Evolutionary conservation across 1,140 invertebrate genomes (phyloP).

Genomic region (Forficula auricularia): DNA sequence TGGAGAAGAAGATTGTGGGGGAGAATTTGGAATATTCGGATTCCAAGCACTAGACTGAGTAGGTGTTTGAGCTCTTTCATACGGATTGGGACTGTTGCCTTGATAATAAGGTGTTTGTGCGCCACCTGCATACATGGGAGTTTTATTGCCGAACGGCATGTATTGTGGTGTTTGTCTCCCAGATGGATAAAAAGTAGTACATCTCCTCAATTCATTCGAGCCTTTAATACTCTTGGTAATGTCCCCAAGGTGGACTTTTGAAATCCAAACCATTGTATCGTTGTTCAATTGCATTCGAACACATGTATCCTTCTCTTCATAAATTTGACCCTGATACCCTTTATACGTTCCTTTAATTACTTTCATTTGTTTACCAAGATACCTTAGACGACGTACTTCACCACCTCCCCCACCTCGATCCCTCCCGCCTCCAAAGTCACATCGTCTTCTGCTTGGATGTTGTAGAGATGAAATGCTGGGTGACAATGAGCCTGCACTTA

Average conservation of each 20-base stretch:
- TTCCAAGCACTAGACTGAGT: constrained; percentile 78
- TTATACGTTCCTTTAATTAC: constrained; percentile 95
- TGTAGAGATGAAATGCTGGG: constrained; percentile 71
- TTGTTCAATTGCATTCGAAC: constrained; percentile 91
- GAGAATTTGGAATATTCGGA: constrained; percentile 68
- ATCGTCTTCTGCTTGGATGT: constrained; percentile 29
- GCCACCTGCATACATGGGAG: constrained; percentile 65
- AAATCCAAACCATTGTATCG: constrained; percentile 86
- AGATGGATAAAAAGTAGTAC: constrained; percentile 52
- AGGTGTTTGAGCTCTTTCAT: constrained; percentile 77
- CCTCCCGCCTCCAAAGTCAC: constrained; percentile 23
- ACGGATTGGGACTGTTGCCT: constrained; percentile 75
- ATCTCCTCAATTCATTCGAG: constrained; percentile 55
- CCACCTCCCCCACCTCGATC: constrained; percentile 41
- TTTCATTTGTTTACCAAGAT: constrained; percentile 90
- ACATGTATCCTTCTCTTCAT: constrained; percentile 87
- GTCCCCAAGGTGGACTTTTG: constrained; percentile 70
- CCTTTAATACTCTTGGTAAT: constrained; percentile 38
- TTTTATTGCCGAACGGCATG: constrained; percentile 61
- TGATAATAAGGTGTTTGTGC: constrained; percentile 85
- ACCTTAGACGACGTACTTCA: constrained; percentile 60
- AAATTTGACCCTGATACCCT: constrained; percentile 60
- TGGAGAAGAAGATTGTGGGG: constrained; percentile 57
- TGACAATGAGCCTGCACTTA: constrained; percentile 47
- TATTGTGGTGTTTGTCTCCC: constrained; percentile 75